Conservation (phyloP, 2,113 vertebrate species). For the Phrynosoma blainvillii region DNA sequence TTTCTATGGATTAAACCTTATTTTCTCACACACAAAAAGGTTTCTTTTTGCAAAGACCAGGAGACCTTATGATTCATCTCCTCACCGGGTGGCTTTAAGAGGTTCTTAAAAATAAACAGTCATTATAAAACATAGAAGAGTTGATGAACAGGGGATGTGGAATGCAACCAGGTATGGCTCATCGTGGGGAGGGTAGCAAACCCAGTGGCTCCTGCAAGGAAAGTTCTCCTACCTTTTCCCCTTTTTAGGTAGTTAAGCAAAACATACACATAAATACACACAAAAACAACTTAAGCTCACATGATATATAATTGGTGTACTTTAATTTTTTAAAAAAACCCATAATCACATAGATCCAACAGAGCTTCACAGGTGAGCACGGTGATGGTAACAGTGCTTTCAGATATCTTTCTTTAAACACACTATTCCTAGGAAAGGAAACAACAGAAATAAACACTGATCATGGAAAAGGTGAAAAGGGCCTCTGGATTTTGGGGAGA, state of each 20-base stretch:
- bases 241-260: slow-evolving; percentile 24
- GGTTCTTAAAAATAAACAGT: not conserved
- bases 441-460: not conserved
- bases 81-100: not conserved
- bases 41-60: not conserved
- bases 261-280: slow-evolving; percentile 11
- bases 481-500: not conserved
- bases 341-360: not conserved
- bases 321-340: slow-evolving; percentile 10
- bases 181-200: not conserved
- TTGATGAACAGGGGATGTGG: not conserved
- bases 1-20: not conserved
- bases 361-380: not conserved
- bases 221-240: not conserved
- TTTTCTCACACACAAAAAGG: not conserved
- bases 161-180: slow-evolving; percentile 3
- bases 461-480: too few relatives aligned
- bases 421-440: not conserved
- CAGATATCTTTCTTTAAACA: not conserved
- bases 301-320: slow-evolving; percentile 16
- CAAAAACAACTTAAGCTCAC: not conserved
- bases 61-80: not conserved
- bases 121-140: slow-evolving; percentile 8
- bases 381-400: not conserved
- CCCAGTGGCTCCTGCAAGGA: not conserved